These are phyloP conservation scores for Nerophis lumbriciformis DNA, from an alignment of 2,113 vertebrate genomes.

Conservation along the genomic window DNA sequence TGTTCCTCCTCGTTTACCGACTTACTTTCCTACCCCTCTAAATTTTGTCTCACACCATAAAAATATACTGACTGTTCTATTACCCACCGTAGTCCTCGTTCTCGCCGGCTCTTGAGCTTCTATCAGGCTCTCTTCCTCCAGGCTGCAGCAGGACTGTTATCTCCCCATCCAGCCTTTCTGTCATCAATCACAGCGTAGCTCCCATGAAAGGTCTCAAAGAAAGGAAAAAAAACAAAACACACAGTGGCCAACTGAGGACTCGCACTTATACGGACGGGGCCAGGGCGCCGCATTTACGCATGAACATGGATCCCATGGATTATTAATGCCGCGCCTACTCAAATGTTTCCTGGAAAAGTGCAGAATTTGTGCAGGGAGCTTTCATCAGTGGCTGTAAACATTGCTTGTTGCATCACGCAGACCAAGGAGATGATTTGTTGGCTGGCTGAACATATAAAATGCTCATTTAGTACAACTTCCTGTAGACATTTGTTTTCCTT, in stretches of 20 bases:
- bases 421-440: slow-evolving; percentile 27
- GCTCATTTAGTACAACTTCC: neutral
- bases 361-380: slow-evolving; percentile 30
- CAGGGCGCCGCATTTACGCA: slow-evolving; percentile 37
- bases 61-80: slow-evolving; percentile 11
- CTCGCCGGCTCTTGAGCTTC: slow-evolving; percentile 25
- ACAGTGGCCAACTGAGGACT: slow-evolving; percentile 41
- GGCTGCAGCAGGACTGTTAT: slow-evolving; percentile 62
- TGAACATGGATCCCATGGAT: slow-evolving; percentile 44
- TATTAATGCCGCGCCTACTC: slow-evolving; percentile 55
- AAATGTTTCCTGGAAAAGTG: slow-evolving; percentile 51
- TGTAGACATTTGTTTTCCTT: neutral
- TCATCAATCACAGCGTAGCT: slow-evolving; percentile 60
- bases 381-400: slow-evolving; percentile 36
- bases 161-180: slow-evolving; percentile 61
- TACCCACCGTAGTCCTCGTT: slow-evolving; percentile 16
- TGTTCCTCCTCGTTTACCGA: too few relatives aligned
- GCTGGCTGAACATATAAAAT: slow-evolving; percentile 15
- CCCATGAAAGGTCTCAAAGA: slow-evolving; percentile 26
- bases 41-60: slow-evolving; percentile 4
- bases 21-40: too few relatives aligned
- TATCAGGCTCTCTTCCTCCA: slow-evolving; percentile 36
- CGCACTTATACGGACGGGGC: slow-evolving; percentile 21
- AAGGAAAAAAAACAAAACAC: slow-evolving; percentile 49
- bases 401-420: slow-evolving; percentile 31